Conservation (phyloP, 2,113 vertebrate genomes). For the Nibea coibor region DNA sequence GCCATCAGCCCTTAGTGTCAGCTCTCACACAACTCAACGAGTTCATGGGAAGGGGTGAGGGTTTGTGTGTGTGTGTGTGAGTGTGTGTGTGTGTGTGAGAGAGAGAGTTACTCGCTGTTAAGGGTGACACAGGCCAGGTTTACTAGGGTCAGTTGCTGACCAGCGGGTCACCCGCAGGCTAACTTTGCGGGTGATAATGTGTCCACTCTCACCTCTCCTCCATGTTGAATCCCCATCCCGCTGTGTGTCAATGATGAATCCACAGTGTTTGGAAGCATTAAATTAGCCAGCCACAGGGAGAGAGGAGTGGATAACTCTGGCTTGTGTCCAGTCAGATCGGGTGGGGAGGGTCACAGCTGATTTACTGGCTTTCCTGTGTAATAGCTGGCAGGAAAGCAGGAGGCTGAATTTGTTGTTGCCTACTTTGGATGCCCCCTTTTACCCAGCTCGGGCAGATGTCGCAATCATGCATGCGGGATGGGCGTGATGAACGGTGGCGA, state of each 20-base stretch:
- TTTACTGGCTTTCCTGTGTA: constrained; percentile 70
- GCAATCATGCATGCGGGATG: constrained; percentile 48
- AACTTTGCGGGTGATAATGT: constrained; percentile 45
- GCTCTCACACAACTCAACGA: constrained; percentile 43
- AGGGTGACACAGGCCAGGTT: constrained; percentile 58
- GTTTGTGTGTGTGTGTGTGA: constrained; percentile 25
- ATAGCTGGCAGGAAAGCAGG: constrained; percentile 65
- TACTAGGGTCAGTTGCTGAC: constrained; percentile 70
- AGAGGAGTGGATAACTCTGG: constrained; percentile 75
- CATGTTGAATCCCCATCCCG: constrained; percentile 17
- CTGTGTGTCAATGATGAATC: constrained; percentile 71
- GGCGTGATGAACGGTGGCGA: constrained; percentile 60
- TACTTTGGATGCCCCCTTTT: constrained; percentile 60
- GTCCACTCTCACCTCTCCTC: constrained; percentile 46
- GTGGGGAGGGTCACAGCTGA: constrained; percentile 73
- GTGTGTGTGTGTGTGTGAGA: constrained; percentile 22
- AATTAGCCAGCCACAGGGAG: constrained; percentile 64
- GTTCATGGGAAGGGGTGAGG: constrained; percentile 66
- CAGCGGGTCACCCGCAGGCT: constrained; percentile 64
- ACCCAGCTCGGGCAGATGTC: constrained; percentile 53
- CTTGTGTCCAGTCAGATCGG: constrained; percentile 73
- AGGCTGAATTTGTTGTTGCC: constrained; percentile 72
- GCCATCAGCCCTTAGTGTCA: constrained; percentile 13
- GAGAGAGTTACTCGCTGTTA: constrained; percentile 13
- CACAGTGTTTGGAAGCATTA: constrained; percentile 73